phyloP scores from a whole-genome alignment of 2,888 invertebrate genomes.

The Pharmacophagus antenor region DNA sequence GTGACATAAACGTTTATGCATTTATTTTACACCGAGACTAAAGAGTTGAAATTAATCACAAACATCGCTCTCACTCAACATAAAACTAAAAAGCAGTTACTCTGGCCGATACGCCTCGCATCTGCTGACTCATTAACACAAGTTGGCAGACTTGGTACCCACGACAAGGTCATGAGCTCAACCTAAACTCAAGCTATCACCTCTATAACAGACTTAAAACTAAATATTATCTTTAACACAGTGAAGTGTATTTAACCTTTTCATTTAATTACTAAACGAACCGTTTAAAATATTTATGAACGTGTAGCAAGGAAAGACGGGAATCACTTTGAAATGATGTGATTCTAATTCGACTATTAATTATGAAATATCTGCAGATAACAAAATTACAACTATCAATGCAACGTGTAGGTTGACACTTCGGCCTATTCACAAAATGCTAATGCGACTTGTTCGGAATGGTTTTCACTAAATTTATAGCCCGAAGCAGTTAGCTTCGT shows the following conservation, averaged over 20 bases:
- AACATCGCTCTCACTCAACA: neutral
- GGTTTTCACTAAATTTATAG: conserved; percentile 66
- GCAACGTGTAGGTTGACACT: conserved; percentile 52
- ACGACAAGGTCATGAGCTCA: neutral
- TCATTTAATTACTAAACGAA: conserved; percentile 10
- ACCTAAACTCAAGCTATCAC: neutral
- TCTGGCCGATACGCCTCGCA: neutral
- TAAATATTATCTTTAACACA: conserved; percentile 5
- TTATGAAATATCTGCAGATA: conserved; percentile 37
- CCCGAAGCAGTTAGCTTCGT: conserved; percentile 48
- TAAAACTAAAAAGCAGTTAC: neutral
- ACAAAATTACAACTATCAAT: conserved; percentile 64
- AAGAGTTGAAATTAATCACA: too few species aligned
- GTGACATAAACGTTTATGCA: too few species aligned
- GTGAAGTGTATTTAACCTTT: conserved; percentile 2
- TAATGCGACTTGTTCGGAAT: conserved; percentile 65
- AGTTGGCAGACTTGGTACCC: neutral
- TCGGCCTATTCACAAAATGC: conserved; percentile 69
- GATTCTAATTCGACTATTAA: conserved; percentile 31
- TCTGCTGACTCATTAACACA: neutral
- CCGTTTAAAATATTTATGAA: conserved; percentile 2
- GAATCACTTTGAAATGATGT: neutral
- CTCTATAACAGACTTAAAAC: neutral
- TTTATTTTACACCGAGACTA: neutral
- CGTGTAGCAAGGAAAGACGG: neutral